Evolutionary conservation across 2,797 vertebrate genomes (phyloP).

Genomic region (Morelia viridis): DNA sequence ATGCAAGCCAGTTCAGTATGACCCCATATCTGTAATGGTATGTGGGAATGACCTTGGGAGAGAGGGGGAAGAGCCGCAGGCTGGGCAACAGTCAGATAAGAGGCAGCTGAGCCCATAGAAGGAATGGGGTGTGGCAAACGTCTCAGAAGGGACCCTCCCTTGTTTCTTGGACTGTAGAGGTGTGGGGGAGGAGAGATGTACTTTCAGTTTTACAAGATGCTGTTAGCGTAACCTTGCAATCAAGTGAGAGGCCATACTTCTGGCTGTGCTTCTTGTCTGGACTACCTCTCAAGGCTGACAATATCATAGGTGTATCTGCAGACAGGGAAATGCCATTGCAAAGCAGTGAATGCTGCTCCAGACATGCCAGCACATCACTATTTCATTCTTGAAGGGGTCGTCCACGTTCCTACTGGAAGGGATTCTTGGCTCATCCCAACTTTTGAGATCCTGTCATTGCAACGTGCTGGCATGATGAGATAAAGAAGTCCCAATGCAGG

Average conservation of each 20-base stretch:
- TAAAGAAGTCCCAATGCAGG: too few relatives aligned
- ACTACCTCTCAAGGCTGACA: background rate
- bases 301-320: background rate
- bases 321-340: background rate
- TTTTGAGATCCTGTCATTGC: too few relatives aligned
- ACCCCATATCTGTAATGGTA: background rate
- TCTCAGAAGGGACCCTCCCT: background rate
- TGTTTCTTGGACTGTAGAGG: background rate
- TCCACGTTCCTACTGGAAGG: too few relatives aligned
- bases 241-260: background rate
- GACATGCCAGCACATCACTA: too few relatives aligned
- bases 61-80: background rate
- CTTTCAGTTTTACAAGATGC: background rate
- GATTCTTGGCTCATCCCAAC: too few relatives aligned
- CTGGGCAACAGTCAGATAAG: background rate
- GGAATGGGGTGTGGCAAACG: background rate
- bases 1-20: background rate
- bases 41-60: background rate
- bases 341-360: background rate
- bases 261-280: too few relatives aligned
- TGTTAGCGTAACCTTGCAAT: background rate
- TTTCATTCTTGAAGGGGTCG: too few relatives aligned
- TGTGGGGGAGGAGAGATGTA: background rate
- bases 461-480: too few relatives aligned
- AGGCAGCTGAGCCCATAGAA: background rate